Evolutionary conservation across 2,888 invertebrate species (phyloP).

Genomic region (Polyploca ridens): DNA sequence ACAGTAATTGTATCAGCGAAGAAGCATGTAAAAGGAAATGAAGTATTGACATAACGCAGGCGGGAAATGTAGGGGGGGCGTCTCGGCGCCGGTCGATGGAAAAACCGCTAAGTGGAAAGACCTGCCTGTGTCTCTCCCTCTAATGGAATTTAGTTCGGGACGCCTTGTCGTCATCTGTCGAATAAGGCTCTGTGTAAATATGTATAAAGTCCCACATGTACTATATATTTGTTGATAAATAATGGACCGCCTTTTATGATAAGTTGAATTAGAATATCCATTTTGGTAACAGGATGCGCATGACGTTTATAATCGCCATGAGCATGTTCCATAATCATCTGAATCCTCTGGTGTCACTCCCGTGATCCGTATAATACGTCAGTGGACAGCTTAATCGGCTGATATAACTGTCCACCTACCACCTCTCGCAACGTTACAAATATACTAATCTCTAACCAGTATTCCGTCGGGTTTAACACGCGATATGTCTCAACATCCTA

Average conservation of each 20-base stretch:
- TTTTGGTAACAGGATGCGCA: slow-evolving; percentile 26
- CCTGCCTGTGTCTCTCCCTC: slow-evolving; percentile 48
- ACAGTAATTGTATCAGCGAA: slow-evolving; percentile 36
- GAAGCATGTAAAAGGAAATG: slow-evolving; percentile 27
- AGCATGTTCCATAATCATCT: slow-evolving; percentile 33
- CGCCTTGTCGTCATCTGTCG: slow-evolving; percentile 42
- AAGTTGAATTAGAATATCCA: not conserved
- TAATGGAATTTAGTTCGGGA: slow-evolving; percentile 63
- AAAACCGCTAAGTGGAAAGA: slow-evolving; percentile 61
- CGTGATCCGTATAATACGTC: slow-evolving; percentile 46
- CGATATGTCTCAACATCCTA: slow-evolving; percentile 32
- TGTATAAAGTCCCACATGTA: slow-evolving; percentile 21
- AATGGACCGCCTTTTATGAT: slow-evolving; percentile 9
- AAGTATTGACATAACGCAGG: slow-evolving; percentile 39
- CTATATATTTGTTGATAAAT: not conserved
- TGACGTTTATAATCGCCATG: slow-evolving; percentile 42
- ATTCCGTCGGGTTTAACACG: slow-evolving; percentile 22
- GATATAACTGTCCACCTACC: slow-evolving; percentile 27
- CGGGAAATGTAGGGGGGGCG: slow-evolving; percentile 20
- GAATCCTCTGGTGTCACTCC: slow-evolving; percentile 43
- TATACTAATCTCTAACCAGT: slow-evolving; percentile 26
- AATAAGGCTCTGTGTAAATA: slow-evolving; percentile 36
- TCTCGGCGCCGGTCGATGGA: slow-evolving; percentile 46
- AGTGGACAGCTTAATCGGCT: slow-evolving; percentile 37
- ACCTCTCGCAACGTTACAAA: slow-evolving; percentile 9